Evolutionary conservation across 2,797 vertebrate genomes (phyloP).

Genomic region (Corythornis leucogaster): DNA sequence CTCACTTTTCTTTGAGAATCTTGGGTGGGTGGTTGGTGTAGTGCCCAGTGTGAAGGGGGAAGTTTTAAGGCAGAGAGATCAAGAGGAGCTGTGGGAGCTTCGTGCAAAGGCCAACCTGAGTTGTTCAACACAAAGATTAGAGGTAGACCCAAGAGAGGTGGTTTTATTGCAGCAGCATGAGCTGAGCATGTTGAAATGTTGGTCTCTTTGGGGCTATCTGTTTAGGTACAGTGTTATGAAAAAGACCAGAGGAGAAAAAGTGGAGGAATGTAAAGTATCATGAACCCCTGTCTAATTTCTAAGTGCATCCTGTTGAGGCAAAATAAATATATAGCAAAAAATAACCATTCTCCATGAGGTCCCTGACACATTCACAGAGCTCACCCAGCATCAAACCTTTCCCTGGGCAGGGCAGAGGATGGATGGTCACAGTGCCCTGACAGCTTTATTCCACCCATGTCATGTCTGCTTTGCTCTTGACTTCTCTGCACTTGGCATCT

Average conservation of each 20-base stretch:
- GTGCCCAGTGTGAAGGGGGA: rapidly evolving
- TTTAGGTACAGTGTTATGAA: neutral
- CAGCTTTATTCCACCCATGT: neutral
- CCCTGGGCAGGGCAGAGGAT: neutral
- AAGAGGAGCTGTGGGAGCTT: neutral
- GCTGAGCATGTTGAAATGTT: rapidly evolving
- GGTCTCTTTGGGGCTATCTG: neutral
- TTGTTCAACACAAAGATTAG: neutral
- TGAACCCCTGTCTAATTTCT: neutral
- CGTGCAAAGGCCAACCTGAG: neutral
- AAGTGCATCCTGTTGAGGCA: neutral
- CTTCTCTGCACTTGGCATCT: neutral
- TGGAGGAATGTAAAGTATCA: rapidly evolving
- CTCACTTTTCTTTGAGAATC: neutral
- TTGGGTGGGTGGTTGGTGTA: rapidly evolving
- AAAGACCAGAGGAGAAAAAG: neutral
- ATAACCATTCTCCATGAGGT: rapidly evolving
- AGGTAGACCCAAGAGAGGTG: neutral
- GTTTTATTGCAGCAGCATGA: rapidly evolving
- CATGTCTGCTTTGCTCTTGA: neutral
- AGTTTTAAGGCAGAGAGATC: neutral
- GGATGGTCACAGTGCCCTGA: rapidly evolving
- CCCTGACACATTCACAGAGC: rapidly evolving
- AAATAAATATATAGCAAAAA: neutral
- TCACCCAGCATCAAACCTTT: neutral